Evolutionary conservation across 2,888 invertebrate species (phyloP).

Genomic region (Yponomeuta malinellus): DNA sequence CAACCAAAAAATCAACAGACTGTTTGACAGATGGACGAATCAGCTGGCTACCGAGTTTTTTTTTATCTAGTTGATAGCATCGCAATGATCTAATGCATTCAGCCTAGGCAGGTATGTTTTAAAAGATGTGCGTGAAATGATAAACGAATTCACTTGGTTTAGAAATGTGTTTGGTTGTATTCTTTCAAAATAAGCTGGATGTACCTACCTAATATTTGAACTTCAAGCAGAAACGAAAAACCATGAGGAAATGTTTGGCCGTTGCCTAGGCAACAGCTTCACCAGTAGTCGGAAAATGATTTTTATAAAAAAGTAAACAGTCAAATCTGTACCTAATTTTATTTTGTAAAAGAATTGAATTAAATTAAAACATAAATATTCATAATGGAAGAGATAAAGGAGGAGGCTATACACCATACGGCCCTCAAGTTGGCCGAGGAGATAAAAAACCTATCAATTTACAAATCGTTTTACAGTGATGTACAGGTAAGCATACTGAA

Average conservation of each 20-base stretch:
- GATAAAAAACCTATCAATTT: constrained; percentile 84
- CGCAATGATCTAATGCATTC: too few relatives aligned
- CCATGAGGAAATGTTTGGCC: constrained; percentile 29
- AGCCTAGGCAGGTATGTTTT: too few relatives aligned
- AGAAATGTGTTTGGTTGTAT: too few relatives aligned
- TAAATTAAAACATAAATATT: constrained; percentile 41
- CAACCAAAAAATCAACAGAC: background rate
- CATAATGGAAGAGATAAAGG: constrained; percentile 71
- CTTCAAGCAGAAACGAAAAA: background rate
- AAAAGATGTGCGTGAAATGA: too few relatives aligned
- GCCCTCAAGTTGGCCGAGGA: constrained; percentile 87
- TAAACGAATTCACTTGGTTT: too few relatives aligned
- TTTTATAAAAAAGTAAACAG: constrained; percentile 54
- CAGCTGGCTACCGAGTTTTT: too few relatives aligned
- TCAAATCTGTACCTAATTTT: constrained; percentile 38
- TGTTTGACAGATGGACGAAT: too few relatives aligned
- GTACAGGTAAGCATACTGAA: constrained; percentile 78
- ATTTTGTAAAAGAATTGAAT: constrained; percentile 29
- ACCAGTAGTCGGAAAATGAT: constrained; percentile 42
- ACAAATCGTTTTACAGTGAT: constrained; percentile 85
- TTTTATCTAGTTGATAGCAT: background rate
- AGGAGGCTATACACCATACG: constrained; percentile 82
- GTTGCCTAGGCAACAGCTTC: constrained; percentile 47
- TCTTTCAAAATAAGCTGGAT: too few relatives aligned
- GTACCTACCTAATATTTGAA: too few relatives aligned